Percentiles rank a stretch among this genome's conserved stretches.
Evolutionary conservation across 2,888 invertebrate genomes (phyloP).

Genomic region (Iphiclides podalirius): DNA sequence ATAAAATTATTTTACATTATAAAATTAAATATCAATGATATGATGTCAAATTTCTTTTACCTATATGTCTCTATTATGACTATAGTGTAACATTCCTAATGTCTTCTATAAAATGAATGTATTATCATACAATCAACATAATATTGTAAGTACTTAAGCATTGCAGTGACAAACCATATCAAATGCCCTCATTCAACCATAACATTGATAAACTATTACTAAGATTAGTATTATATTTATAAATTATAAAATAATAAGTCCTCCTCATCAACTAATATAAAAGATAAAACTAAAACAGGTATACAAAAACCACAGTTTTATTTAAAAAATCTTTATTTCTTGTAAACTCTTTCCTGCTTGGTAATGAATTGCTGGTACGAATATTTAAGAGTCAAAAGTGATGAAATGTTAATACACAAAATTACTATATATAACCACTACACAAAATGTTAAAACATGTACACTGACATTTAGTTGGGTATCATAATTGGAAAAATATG

Average conservation of each 20-base stretch:
- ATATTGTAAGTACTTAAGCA: conserved; percentile 30
- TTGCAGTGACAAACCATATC: conserved; percentile 38
- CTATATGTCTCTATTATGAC: too few relatives aligned
- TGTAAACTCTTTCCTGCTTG: conserved; percentile 27
- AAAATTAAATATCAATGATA: too few relatives aligned
- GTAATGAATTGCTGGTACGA: too few relatives aligned
- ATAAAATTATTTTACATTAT: too few relatives aligned
- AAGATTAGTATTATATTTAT: not conserved
- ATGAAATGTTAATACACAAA: too few relatives aligned
- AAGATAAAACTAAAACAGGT: conserved; percentile 35
- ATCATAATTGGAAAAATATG: not conserved
- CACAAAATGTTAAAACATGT: too few relatives aligned
- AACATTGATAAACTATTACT: conserved; percentile 31
- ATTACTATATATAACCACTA: too few relatives aligned
- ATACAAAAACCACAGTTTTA: conserved; percentile 50
- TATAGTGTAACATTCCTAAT: not conserved
- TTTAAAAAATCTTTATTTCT: conserved; percentile 46
- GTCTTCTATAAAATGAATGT: conserved; percentile 34
- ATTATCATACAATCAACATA: conserved; percentile 48
- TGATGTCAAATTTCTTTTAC: too few relatives aligned
- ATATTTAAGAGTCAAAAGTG: too few relatives aligned
- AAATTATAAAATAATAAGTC: conserved; percentile 28
- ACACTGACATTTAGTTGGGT: too few relatives aligned
- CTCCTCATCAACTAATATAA: conserved; percentile 36
- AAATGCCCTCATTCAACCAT: conserved; percentile 41